Evolutionary conservation across 1,140 invertebrate species (phyloP), one percentile per base, ranked within the genome.

Genomic region (Drosophila ogumai): DNA sequence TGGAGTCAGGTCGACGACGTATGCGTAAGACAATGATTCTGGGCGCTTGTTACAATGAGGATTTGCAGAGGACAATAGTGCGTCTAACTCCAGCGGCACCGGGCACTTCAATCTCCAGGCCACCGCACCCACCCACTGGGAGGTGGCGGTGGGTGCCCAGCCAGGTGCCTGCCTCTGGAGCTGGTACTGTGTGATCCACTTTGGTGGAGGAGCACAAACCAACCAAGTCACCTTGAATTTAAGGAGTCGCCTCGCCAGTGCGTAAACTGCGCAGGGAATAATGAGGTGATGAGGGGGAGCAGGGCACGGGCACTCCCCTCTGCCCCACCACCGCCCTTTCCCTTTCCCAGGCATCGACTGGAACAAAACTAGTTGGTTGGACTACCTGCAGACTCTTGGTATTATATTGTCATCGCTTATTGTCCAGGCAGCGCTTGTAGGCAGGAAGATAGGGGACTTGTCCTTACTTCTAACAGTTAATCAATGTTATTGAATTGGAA

Each of bases 51-150:
- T 92, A 90, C 87, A 90, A 91, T 90, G 87, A 92, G 91, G 91
- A 92, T 91, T 92, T 92, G 47, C 82, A 92, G 91, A 92, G 91
- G 91, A 92, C 91, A 92, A 92, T 92, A 92, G 91, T 92, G 91
- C 91, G 91, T 92, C 91, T 92, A 92, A 92, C 74, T 73, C 67
- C 60, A 52, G 40, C 61, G 38, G 46, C 50, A 44, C 13, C 56
- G 46, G 44, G n/a, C 38, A 25, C 60, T 67, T 25, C 19, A 38
- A 38, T 38, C 52, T 55, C 34, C 52, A 25, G 52, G 52, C 52
- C 52, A 55, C 77, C 67, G 63, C 49, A 66, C 49, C 55, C 73
- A 78, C 73, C 80, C 84, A 79, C 68, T 46, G n/a, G 43, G 25
- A 28, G 38, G 32, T n/a, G 64, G 41, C 10, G 17, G 41, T 67